A percentile compares a stretch with the other conserved stretches of the same genome.
Conservation (phyloP, 2,113 vertebrate genomes). For the Malurus elegans region DNA sequence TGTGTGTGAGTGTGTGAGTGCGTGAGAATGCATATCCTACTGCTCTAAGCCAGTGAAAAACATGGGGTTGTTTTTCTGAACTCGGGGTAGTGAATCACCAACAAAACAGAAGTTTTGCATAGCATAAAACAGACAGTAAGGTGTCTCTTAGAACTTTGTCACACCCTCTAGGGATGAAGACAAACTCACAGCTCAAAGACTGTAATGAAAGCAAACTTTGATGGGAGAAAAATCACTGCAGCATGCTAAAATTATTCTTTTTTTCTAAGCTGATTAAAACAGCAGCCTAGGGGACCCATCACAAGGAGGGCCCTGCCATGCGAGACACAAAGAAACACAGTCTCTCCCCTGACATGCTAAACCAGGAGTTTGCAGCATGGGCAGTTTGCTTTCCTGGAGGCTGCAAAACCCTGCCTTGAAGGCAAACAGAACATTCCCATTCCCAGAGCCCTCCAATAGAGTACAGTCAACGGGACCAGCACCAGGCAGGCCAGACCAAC, state of each 20-base stretch:
- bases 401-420: background rate
- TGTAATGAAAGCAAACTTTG: constrained; percentile 31
- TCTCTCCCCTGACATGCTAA: background rate
- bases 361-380: background rate
- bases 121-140: background rate
- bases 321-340: background rate
- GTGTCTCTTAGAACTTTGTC: constrained; percentile 16
- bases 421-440: background rate
- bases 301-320: background rate
- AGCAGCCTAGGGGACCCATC: background rate
- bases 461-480: background rate
- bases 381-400: background rate
- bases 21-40: background rate
- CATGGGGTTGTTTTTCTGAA: background rate
- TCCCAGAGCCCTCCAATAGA: background rate
- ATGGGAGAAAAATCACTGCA: constrained; percentile 31
- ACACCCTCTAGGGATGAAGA: background rate
- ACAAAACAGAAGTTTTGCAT: background rate
- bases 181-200: constrained; percentile 40
- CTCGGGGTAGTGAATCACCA: background rate
- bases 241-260: background rate
- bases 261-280: background rate
- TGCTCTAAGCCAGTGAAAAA: background rate
- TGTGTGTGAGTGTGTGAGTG: background rate
- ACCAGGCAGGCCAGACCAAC: background rate